These are phyloP conservation scores for Pyrocoelia pectoralis DNA, from an alignment of 2,888 invertebrate species.

Conservation along the genomic window DNA sequence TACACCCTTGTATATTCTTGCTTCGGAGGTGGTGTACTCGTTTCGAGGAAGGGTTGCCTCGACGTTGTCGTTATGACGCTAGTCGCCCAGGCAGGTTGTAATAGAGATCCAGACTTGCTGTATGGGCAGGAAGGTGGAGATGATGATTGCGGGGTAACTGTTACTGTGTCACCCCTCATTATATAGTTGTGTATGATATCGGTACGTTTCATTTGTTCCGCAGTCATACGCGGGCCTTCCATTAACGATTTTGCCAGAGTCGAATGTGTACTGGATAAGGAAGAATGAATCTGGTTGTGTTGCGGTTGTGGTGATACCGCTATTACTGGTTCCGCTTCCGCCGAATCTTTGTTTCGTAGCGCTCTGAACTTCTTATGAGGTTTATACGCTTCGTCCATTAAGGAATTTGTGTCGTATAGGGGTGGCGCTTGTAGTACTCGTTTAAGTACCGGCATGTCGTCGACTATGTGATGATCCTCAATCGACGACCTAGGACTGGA, in stretches of 20 bases:
- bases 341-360: slow-evolving; percentile 77
- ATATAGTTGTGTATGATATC: slow-evolving; percentile 93
- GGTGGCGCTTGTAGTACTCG: slow-evolving; percentile 93
- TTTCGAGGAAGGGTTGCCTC: slow-evolving; percentile 53
- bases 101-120: slow-evolving; percentile 49
- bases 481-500: slow-evolving; percentile 71
- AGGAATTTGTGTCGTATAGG: slow-evolving; percentile 85
- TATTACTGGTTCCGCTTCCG: slow-evolving; percentile 76
- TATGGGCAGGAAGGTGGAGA: slow-evolving; percentile 61
- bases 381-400: slow-evolving; percentile 95
- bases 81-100: slow-evolving; percentile 62
- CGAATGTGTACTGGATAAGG: slow-evolving; percentile 86
- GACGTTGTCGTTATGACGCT: slow-evolving; percentile 70
- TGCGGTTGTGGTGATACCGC: slow-evolving; percentile 54
- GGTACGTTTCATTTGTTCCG: slow-evolving; percentile 90
- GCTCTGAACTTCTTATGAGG: slow-evolving; percentile 96
- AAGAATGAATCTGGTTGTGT: slow-evolving; percentile 61
- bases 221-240: slow-evolving; percentile 94
- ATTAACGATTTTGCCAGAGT: slow-evolving; percentile 89
- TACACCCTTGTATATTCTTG: slow-evolving; percentile 60
- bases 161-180: slow-evolving; percentile 74
- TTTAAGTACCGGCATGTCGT: slow-evolving; percentile 94
- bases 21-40: slow-evolving; percentile 52
- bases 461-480: slow-evolving; percentile 82
- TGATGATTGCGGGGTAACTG: slow-evolving; percentile 63